These are phyloP conservation scores for Sebastes steindachneri DNA, from an alignment of 2,797 vertebrate species.

Conservation along the genomic window DNA sequence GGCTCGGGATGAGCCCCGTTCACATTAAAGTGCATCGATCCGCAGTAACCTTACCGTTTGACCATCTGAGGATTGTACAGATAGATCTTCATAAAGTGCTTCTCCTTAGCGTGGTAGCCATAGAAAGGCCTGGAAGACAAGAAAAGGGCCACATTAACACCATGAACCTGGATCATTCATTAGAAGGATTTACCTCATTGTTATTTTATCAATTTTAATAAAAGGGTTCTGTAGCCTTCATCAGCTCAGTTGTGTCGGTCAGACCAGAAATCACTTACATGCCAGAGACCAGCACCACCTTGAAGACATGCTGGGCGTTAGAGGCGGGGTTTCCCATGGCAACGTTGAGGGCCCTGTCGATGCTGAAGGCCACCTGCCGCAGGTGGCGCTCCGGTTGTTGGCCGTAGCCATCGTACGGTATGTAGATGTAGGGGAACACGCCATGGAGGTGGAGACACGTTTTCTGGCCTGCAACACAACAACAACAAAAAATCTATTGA, in stretches of 20 bases:
- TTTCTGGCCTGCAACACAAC: conserved; percentile 90
- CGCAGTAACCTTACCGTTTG: conserved; percentile 87
- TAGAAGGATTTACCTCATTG: not conserved
- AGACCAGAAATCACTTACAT: conserved; percentile 85
- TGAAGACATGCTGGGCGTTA: conserved; percentile 92
- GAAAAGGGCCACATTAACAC: not conserved
- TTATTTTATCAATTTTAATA: not conserved
- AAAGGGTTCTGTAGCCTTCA: not conserved
- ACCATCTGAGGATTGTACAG: conserved; percentile 98
- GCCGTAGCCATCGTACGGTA: conserved; percentile 91
- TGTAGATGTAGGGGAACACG: conserved; percentile 95
- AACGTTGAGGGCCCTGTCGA: conserved; percentile 95
- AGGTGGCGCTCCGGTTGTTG: conserved; percentile 90
- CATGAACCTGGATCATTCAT: not conserved
- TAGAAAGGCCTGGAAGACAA: conserved; percentile 93
- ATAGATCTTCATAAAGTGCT: conserved; percentile 98
- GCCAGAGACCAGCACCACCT: conserved; percentile 95
- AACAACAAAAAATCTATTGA: not conserved
- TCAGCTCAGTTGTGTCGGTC: not conserved
- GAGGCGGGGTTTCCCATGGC: conserved; percentile 95
- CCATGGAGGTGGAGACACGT: conserved; percentile 97
- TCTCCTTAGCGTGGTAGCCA: conserved; percentile 95
- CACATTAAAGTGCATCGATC: conserved; percentile 30
- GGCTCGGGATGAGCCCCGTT: conserved; percentile 8
- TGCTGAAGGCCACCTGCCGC: conserved; percentile 95